Percentiles rank a stretch among this genome's conserved stretches.
phyloP scores from a whole-genome alignment of 2,113 vertebrate genomes.

The Bubo scandiacus region DNA sequence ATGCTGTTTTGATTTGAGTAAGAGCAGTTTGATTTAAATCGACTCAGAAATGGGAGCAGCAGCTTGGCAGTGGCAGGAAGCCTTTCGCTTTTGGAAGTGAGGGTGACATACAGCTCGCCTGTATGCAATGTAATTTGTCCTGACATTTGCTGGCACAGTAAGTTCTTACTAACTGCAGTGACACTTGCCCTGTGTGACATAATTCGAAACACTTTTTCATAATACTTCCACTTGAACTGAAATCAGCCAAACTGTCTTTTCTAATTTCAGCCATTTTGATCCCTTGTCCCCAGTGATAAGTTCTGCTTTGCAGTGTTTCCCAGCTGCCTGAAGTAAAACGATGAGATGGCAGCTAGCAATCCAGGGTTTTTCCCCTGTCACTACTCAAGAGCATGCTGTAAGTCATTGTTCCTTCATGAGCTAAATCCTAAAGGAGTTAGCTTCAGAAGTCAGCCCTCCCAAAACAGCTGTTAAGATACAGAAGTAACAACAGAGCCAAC shows the following conservation, averaged over 20 bases:
- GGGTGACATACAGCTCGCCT: neutral
- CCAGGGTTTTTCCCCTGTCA: neutral
- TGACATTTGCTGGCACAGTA: neutral
- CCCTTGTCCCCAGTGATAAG: neutral
- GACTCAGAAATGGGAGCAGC: neutral
- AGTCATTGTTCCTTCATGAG: neutral
- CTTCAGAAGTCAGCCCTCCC: neutral
- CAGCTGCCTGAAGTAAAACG: neutral
- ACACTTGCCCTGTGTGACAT: neutral
- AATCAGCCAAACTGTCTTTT: constrained; percentile 35
- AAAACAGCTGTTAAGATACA: neutral
- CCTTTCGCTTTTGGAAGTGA: neutral
- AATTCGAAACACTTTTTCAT: neutral
- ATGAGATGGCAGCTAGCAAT: neutral
- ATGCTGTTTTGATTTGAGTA: neutral
- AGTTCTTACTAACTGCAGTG: neutral
- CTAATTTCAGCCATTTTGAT: constrained; percentile 14
- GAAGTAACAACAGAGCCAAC: neutral
- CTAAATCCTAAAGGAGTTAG: constrained; percentile 13
- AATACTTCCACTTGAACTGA: constrained; percentile 23
- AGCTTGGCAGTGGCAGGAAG: neutral
- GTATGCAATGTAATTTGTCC: constrained; percentile 1
- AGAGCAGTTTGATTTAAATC: neutral
- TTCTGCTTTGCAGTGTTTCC: constrained; percentile 24
- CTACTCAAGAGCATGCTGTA: neutral